Conservation (phyloP, 1,140 invertebrate species). For the Metopolophium dirhodum region DNA sequence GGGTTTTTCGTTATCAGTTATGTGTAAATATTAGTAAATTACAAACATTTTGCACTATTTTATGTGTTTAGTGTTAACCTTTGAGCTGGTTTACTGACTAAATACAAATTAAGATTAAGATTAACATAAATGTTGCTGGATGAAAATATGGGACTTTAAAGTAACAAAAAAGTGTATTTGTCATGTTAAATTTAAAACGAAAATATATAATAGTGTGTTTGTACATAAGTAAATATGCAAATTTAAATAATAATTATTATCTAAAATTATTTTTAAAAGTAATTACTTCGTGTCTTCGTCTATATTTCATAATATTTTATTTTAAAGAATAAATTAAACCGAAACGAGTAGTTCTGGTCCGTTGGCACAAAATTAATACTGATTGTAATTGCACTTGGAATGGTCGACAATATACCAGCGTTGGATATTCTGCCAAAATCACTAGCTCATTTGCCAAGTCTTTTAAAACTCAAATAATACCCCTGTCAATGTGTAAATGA, state of each 20-base stretch:
- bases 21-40: neutral
- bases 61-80: no score
- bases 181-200: neutral
- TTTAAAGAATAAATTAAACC: neutral
- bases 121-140: neutral
- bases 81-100: no score
- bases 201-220: neutral
- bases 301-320: neutral
- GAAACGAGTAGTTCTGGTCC: neutral
- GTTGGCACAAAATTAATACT: slow-evolving; percentile 32
- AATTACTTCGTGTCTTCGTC: neutral
- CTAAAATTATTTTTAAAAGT: neutral
- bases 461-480: slow-evolving; percentile 35
- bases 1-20: neutral
- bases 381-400: slow-evolving; percentile 14
- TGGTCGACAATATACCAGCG: neutral
- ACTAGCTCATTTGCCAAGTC: slow-evolving; percentile 22
- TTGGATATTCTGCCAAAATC: slow-evolving; percentile 19
- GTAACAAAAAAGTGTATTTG: neutral
- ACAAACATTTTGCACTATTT: neutral
- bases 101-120: neutral
- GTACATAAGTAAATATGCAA: neutral
- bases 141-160: neutral
- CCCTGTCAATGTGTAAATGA: slow-evolving; percentile 17
- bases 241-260: neutral